These are phyloP conservation scores for Diploptera punctata DNA, from an alignment of 2,888 invertebrate species.

Conservation along the genomic window DNA sequence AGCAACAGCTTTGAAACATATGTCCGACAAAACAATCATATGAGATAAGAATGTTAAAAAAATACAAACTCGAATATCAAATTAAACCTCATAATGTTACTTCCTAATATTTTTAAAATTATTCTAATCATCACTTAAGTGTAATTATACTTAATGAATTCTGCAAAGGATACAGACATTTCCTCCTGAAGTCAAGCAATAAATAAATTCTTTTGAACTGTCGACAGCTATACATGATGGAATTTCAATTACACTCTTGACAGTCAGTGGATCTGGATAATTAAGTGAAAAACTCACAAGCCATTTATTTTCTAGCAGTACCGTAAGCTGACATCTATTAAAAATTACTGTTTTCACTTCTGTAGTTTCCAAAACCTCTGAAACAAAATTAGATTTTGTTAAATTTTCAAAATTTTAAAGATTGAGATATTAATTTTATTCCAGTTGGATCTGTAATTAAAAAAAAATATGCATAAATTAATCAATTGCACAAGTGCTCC, in stretches of 20 bases:
- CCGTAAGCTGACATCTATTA: slow-evolving; percentile 10
- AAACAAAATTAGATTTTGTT: too few relatives aligned
- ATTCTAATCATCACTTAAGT: too few relatives aligned
- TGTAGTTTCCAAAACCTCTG: background rate
- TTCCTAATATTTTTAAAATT: too few relatives aligned
- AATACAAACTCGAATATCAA: too few relatives aligned
- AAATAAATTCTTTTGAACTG: slow-evolving; percentile 18
- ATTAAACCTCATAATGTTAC: too few relatives aligned
- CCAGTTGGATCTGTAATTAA: background rate
- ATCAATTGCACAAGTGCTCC: too few relatives aligned
- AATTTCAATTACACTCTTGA: slow-evolving; percentile 13
- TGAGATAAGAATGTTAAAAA: too few relatives aligned
- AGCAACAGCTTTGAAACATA: too few relatives aligned
- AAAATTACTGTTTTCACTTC: slow-evolving; percentile 24
- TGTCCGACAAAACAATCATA: too few relatives aligned
- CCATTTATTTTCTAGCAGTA: slow-evolving; percentile 33
- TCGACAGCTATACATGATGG: slow-evolving; percentile 22
- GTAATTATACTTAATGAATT: too few relatives aligned
- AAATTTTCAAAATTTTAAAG: too few relatives aligned
- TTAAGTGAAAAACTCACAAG: slow-evolving; percentile 33
- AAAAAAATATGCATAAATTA: background rate
- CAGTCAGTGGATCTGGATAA: slow-evolving; percentile 20
- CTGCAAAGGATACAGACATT: slow-evolving; percentile 42
- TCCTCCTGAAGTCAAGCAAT: slow-evolving; percentile 33
- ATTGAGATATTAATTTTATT: too few relatives aligned